A percentile compares a stretch with the other conserved stretches of the same genome.
phyloP scores from a whole-genome alignment of 2,888 invertebrate species.

The Ophion ellenae region DNA sequence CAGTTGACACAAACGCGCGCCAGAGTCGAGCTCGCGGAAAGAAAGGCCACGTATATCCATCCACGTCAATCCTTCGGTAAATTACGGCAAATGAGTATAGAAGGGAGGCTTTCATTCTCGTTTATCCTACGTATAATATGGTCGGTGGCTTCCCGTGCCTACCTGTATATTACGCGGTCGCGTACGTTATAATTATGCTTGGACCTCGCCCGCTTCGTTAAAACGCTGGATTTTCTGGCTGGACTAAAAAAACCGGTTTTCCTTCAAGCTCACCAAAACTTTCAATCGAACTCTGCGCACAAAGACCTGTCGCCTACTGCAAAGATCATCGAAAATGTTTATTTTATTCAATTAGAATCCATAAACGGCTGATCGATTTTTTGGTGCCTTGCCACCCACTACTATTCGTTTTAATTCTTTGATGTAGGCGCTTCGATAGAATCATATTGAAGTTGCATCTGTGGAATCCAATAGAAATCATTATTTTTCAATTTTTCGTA shows the following conservation, averaged over 20 bases:
- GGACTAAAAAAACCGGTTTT: not conserved
- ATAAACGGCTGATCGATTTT: not conserved
- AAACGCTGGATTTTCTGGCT: not conserved
- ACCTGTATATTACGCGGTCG: not conserved
- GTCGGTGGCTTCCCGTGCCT: conserved; percentile 5
- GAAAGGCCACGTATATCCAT: not conserved
- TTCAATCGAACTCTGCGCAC: too few species aligned
- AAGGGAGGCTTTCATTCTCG: conserved; percentile 27
- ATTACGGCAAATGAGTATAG: conserved; percentile 37
- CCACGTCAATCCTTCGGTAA: conserved; percentile 21
- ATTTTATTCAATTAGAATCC: not conserved
- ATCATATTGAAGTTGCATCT: too few species aligned
- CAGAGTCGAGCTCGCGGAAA: conserved; percentile 7
- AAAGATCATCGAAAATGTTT: too few species aligned
- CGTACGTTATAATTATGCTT: conserved; percentile 6
- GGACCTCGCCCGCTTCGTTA: conserved; percentile 5
- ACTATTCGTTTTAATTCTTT: too few species aligned
- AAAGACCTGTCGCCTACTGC: too few species aligned
- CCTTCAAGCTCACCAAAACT: too few species aligned
- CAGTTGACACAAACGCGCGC: conserved; percentile 14
- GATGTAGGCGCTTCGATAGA: too few species aligned
- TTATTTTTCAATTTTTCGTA: too few species aligned
- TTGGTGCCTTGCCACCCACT: not conserved
- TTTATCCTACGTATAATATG: conserved; percentile 12
- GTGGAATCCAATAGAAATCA: too few species aligned